A percentile compares a stretch with the other conserved stretches of the same genome.
Evolutionary conservation across 2,113 vertebrate genomes (phyloP).

Genomic region (Haliaeetus leucogaster): DNA sequence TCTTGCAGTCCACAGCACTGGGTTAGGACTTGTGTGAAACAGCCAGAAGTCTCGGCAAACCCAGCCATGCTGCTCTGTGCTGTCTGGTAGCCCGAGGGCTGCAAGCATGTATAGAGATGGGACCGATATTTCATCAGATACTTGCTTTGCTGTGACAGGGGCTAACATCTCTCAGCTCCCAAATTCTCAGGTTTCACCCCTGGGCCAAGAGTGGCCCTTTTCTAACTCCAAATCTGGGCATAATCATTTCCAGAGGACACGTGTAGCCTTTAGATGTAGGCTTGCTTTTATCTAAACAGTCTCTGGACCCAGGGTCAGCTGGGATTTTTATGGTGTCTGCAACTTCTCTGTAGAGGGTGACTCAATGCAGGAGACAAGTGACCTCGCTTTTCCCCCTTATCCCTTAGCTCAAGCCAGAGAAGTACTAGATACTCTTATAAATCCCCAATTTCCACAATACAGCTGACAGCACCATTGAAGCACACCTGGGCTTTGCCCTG

Average conservation of each 20-base stretch:
- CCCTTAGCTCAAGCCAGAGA: background rate
- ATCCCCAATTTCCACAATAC: background rate
- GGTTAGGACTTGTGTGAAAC: background rate
- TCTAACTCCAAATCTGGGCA: background rate
- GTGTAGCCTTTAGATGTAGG: rapidly evolving
- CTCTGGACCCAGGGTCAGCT: background rate
- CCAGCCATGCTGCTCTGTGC: background rate
- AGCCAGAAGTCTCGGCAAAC: too few species aligned
- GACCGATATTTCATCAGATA: background rate
- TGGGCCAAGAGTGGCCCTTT: background rate
- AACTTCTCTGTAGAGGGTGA: background rate
- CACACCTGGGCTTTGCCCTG: background rate
- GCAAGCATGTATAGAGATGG: rapidly evolving
- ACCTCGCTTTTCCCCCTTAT: background rate
- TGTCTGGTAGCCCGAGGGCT: background rate
- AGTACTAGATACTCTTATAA: background rate
- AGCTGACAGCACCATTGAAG: background rate
- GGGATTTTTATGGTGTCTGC: background rate
- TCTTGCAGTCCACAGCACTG: background rate
- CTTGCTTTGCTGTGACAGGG: rapidly evolving
- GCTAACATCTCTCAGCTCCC: background rate
- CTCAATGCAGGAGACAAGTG: background rate
- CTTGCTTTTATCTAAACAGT: background rate
- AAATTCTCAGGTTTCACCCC: background rate
- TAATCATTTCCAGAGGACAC: background rate